Base-by-base conservation (phyloP, 2,797 vertebrate species). In the Periophthalmus magnuspinnatus region DNA sequence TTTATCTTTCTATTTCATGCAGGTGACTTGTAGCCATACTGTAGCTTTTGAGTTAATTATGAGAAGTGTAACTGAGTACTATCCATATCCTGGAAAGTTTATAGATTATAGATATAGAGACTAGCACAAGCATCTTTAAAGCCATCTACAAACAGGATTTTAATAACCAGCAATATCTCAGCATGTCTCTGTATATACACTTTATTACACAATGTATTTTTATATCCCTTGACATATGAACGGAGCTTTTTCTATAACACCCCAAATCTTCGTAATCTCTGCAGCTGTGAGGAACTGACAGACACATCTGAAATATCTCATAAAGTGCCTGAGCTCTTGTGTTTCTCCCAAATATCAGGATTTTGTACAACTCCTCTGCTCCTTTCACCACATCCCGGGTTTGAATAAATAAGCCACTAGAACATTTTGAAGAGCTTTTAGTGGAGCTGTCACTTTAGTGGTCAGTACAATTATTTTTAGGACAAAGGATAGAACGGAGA, bases 251-350 rank as follows among this genome's bases (percentile, higher is more conserved):
- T 21, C 48, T 33, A 50, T 66, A 70, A 66, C 41, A 48, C 67
- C 65, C 45, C 36, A 56, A 68, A 76, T 65, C 45, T 59, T 63
- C 10, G 63, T 59, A 52, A 57, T 14, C 66, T 76, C 28, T 55
- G 70, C 59, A 22, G 47, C 45, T 66, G 63, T 22, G 14, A 58
- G 2, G 56, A 5, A 14, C 9, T n/a, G n/a, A 56, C n/a, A 56
- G 1, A 56, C 5, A 56, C 22, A 56, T 4, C 5, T 5, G 22
- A 56, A 21, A 56, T 24, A 24, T 56, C 54, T 58, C 56, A 19
- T 3, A 19, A 58, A 5, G 21, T 69, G 61, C 57, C 65, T 70
- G 67, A 76, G 36, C 24, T 56, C 9, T 17, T 9, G 19, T n/a
- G 6, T 50, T 50, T 10, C 19, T 21, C n/a, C 2, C 19, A n/a